Conservation (phyloP, 2,888 invertebrate genomes). For the Apomyelois bistriatella region DNA sequence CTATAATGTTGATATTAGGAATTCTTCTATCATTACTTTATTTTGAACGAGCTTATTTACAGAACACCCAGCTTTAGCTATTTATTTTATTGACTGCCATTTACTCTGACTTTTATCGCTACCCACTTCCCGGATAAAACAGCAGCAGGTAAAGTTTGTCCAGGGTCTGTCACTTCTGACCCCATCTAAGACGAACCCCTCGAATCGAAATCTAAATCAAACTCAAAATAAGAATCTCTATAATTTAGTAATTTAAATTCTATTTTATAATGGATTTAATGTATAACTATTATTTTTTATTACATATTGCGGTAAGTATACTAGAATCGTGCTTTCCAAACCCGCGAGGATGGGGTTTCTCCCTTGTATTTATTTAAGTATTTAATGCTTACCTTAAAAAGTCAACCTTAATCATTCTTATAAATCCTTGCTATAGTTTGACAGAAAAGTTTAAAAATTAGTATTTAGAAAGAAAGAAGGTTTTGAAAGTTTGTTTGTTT, state of each 20-base stretch:
- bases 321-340: too few species aligned
- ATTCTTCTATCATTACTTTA: background rate
- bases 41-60: constrained; percentile 60
- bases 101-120: constrained; percentile 77
- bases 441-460: too few species aligned
- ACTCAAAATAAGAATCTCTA: background rate
- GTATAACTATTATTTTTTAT: constrained; percentile 4
- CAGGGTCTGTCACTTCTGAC: constrained; percentile 18
- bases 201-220: background rate
- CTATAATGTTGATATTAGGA: background rate
- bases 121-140: constrained; percentile 73
- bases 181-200: constrained; percentile 13
- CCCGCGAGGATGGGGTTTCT: too few species aligned
- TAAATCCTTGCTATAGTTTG: too few species aligned
- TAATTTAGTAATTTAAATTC: constrained; percentile 14
- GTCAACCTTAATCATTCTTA: too few species aligned
- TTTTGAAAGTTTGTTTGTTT: too few species aligned
- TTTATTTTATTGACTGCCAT: constrained; percentile 80
- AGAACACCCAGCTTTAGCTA: constrained; percentile 77
- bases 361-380: too few species aligned
- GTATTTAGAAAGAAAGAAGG: too few species aligned
- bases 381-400: too few species aligned
- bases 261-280: constrained; percentile 5
- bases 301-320: background rate
- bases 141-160: constrained; percentile 62